These are phyloP conservation scores for Piaya cayana DNA, from an alignment of 2,113 vertebrate genomes.

Conservation along the genomic window DNA sequence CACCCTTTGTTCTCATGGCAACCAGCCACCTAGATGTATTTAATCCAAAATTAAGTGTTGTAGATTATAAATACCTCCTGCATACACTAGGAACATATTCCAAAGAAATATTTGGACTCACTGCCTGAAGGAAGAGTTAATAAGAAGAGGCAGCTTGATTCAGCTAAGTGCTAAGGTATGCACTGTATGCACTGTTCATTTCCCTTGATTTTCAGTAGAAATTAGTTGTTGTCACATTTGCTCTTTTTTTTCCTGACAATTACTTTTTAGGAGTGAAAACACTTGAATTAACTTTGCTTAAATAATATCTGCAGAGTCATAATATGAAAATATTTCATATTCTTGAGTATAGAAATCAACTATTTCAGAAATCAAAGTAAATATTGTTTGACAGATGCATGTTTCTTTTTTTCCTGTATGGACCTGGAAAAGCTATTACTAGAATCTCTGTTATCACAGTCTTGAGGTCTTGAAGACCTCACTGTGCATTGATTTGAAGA, in stretches of 20 bases:
- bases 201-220: not conserved
- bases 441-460: not conserved
- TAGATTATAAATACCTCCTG: constrained; percentile 68
- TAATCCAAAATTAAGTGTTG: constrained; percentile 50
- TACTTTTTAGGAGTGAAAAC: not conserved
- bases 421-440: not conserved
- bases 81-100: constrained; percentile 41
- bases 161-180: constrained; percentile 47
- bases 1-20: constrained; percentile 27
- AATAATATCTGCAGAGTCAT: not conserved
- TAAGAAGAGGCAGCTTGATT: constrained; percentile 61
- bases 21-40: constrained; percentile 26
- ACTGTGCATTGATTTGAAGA: not conserved
- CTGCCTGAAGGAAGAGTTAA: constrained; percentile 55
- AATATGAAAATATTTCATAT: not conserved
- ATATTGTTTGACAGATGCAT: not conserved
- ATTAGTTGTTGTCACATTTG: not conserved
- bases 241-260: not conserved
- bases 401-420: not conserved
- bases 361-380: not conserved
- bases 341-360: not conserved
- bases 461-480: not conserved
- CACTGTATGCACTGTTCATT: not conserved
- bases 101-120: constrained; percentile 67
- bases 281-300: not conserved